Base-by-base conservation (phyloP, 1,140 invertebrate species). In the Lepidurus packardi region DNA sequence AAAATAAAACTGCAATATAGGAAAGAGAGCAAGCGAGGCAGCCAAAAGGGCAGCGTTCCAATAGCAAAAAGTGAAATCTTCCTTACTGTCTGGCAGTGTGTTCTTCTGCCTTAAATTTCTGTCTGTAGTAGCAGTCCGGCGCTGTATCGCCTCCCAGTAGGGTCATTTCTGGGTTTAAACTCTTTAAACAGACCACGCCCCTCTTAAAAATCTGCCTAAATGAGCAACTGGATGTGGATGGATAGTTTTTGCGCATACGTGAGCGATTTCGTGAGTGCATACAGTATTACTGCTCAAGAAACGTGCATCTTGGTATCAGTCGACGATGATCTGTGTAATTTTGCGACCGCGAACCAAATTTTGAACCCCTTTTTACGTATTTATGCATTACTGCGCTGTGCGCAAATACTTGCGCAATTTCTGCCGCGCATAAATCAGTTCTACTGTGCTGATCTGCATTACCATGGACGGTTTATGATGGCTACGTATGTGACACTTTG, bases 21-120 rank as follows among this genome's bases (percentile, higher is more conserved):
- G 53, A 65, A 65, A 65, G 53, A 21, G 21, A 65, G 7, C 13
- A n/a, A 65, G 53, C 21, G 21, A 65, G 53, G 13, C 13, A 65
- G 53, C 53, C 53, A 65, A 65, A 65, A 65, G 53, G 53, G 53
- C 53, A 65, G 13, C 53, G 53, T 65, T 65, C 53, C 53, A 65
- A 65, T 65, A 65, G 53, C 53, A 65, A 65, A 65, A 65, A 65
- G 4, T 65, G 53, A 13, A 13, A 65, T 65, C 53, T 65, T 65
- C 21, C 53, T 65, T 13, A n/a, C 53, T 65, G 53, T 65, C 53
- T 65, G 53, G 53, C 34, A 34, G 34, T 34, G 2, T 34, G 34
- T 34, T 34, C 34, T 34, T 34, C 34, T 34, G 34, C 34, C 53
- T 65, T 65, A 21, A 65, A 65, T 65, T 65, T 65, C 53, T 65